phyloP scores from a whole-genome alignment of 2,888 invertebrate genomes.

The Sesamia inferens region DNA sequence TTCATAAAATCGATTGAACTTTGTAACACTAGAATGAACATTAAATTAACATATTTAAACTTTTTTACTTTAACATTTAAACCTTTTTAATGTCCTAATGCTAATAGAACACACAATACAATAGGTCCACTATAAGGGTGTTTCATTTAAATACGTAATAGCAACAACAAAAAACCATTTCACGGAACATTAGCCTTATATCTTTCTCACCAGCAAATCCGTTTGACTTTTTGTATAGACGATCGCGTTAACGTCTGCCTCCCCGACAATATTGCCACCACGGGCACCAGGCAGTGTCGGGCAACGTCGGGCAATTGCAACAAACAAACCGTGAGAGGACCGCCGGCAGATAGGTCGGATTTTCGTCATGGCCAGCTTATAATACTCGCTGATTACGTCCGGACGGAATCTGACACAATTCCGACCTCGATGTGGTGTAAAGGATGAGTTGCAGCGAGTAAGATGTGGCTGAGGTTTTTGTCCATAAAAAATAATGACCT shows the following conservation, averaged over 20 bases:
- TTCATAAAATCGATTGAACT: constrained; percentile 1
- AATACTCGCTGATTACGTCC: constrained; percentile 73
- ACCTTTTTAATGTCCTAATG: constrained; percentile 14
- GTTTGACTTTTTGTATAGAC: constrained; percentile 35
- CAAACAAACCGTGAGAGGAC: constrained; percentile 69
- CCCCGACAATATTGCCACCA: constrained; percentile 42
- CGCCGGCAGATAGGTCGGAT: constrained; percentile 61
- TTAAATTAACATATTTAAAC: constrained; percentile 22
- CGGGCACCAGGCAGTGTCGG: constrained; percentile 40
- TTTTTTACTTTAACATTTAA: constrained; percentile 18
- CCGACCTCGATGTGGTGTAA: constrained; percentile 40
- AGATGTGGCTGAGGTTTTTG: neutral
- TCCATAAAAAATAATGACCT: too few relatives aligned
- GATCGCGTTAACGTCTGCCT: constrained; percentile 12
- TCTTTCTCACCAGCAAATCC: constrained; percentile 36
- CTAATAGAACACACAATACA: neutral
- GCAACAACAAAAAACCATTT: constrained; percentile 14
- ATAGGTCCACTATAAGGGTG: neutral
- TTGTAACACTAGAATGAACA: constrained; percentile 13
- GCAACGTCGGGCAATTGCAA: constrained; percentile 47
- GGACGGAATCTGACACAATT: constrained; percentile 70
- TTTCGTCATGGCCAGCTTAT: constrained; percentile 72
- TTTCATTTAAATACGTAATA: constrained; percentile 18
- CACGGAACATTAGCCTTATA: constrained; percentile 27
- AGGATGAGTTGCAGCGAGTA: constrained; percentile 30